Percentiles rank a stretch among this genome's conserved stretches.
Evolutionary conservation across 2,888 invertebrate genomes (phyloP).

Genomic region (Drosophila peninsularis): DNA sequence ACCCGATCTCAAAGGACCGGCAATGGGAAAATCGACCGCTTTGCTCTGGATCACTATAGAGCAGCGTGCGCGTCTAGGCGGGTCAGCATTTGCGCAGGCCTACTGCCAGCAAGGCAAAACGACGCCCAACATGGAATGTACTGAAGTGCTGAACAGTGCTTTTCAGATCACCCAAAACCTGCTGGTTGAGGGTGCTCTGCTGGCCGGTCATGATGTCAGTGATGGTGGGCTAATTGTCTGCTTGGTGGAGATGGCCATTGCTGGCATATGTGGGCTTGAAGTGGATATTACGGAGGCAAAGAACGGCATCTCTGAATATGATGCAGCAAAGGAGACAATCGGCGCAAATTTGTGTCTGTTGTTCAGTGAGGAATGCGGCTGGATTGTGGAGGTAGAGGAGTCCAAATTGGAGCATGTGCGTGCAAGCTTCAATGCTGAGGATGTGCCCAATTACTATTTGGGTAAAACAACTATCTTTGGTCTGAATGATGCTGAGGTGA

Average conservation of each 20-base stretch:
- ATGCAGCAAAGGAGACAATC: conserved; percentile 67
- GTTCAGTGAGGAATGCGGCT: conserved; percentile 94
- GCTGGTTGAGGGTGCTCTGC: conserved; percentile 86
- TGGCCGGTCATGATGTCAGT: conserved; percentile 97
- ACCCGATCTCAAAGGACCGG: conserved; percentile 93
- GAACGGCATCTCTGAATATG: conserved; percentile 54
- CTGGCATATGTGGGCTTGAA: conserved; percentile 92
- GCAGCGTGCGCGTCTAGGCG: conserved; percentile 92
- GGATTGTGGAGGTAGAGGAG: conserved; percentile 90
- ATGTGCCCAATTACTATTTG: conserved; percentile 88
- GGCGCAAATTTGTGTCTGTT: conserved; percentile 88
- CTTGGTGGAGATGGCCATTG: conserved; percentile 98
- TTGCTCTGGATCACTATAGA: conserved; percentile 93
- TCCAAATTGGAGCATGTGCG: conserved; percentile 87
- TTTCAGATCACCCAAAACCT: conserved; percentile 94
- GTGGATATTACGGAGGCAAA: conserved; percentile 87
- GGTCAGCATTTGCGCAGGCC: conserved; percentile 96
- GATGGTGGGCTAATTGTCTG: conserved; percentile 97
- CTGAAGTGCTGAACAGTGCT: conserved; percentile 88
- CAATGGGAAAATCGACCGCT: conserved; percentile 86
- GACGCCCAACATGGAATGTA: conserved; percentile 92
- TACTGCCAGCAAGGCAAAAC: conserved; percentile 92
- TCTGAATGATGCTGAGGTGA: conserved; percentile 84
- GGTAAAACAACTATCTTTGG: conserved; percentile 89
- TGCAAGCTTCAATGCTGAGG: conserved; percentile 86